Evolutionary conservation across 2,113 vertebrate species (phyloP).

Genomic region (Laticauda laticaudata): DNA sequence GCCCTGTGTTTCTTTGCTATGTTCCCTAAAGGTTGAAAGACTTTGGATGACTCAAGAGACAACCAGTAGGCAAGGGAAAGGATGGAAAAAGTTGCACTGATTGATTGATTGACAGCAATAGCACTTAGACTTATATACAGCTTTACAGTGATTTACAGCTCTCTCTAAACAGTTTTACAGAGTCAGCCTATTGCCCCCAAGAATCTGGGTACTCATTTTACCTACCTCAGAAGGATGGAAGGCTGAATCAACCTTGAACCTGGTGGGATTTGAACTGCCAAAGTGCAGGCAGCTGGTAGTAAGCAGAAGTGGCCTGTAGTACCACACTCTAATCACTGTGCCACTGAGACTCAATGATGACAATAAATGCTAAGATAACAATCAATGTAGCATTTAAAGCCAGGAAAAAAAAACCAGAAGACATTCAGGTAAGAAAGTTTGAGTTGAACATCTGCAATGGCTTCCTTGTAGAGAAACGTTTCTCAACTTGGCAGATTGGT

Average conservation of each 20-base stretch:
- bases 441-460: no score
- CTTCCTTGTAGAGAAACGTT: not conserved
- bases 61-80: constrained; percentile 47
- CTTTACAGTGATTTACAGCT: no score
- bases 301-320: no score
- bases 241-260: no score
- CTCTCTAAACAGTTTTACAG: no score
- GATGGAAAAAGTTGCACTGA: constrained; percentile 54
- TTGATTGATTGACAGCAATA: not conserved
- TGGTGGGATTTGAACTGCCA: no score
- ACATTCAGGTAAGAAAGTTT: not conserved
- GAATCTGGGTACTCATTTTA: no score
- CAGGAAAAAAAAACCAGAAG: not conserved
- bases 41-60: constrained; percentile 50
- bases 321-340: no score
- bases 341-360: not conserved
- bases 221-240: no score
- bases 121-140: no score
- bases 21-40: constrained; percentile 55
- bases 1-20: constrained; percentile 54
- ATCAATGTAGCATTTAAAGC: constrained; percentile 23
- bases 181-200: no score
- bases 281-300: no score
- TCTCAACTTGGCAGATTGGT: not conserved
- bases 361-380: constrained; percentile 27